Conservation (phyloP, 2,888 invertebrate species). For the Neuroscelio doddi region DNA sequence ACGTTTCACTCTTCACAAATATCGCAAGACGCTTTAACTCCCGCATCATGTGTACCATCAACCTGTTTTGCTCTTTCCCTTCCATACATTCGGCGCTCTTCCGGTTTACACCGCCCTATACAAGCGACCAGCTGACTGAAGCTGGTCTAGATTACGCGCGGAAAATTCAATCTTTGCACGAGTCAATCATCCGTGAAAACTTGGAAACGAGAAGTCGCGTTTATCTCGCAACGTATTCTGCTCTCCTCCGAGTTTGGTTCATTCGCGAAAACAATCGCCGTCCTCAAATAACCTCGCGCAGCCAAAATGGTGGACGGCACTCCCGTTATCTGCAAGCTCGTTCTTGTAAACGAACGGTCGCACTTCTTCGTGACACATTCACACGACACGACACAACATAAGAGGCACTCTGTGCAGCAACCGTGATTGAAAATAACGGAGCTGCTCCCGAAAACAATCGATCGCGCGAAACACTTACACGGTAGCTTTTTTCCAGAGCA, state of each 20-base stretch:
- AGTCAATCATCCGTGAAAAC: slow-evolving; percentile 1
- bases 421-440: background rate
- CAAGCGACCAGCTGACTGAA: slow-evolving; percentile 56
- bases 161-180: slow-evolving; percentile 49
- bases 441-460: slow-evolving; percentile 5
- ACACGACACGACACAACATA: background rate
- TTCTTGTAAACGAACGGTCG: background rate
- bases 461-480: background rate
- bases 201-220: slow-evolving; percentile 1
- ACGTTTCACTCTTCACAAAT: background rate
- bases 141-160: slow-evolving; percentile 49
- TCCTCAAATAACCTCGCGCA: slow-evolving; percentile 64
- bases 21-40: background rate
- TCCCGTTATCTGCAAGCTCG: slow-evolving; percentile 48
- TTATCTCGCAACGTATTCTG: background rate
- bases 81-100: slow-evolving; percentile 15
- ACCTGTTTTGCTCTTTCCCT: slow-evolving; percentile 10
- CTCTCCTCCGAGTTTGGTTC: background rate
- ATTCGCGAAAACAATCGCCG: slow-evolving; percentile 21
- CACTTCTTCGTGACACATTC: background rate
- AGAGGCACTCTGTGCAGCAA: background rate
- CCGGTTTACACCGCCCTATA: slow-evolving; percentile 26
- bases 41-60: background rate
- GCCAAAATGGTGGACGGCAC: slow-evolving; percentile 70
- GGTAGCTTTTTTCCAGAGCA: background rate